Base-by-base conservation (phyloP, 2,113 vertebrate genomes). In the Dasyornis broadbenti region DNA sequence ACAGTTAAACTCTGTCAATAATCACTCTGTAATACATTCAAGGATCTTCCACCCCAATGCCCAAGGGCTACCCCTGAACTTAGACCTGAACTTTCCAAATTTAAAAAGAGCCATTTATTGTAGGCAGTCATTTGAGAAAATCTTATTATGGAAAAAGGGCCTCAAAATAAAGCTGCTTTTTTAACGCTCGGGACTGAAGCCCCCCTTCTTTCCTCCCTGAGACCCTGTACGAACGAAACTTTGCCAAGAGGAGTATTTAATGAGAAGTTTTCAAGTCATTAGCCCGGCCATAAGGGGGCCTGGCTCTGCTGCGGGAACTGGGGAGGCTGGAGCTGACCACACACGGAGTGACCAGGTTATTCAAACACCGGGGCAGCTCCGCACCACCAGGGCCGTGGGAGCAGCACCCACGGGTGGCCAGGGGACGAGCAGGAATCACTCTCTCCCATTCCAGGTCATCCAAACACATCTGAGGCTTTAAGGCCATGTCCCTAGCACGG, bases 1-100 rank as follows among this genome's bases (percentile, higher is more conserved):
- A 76, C 92, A 81, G 54, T 90, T 93, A 95, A 94, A 95, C 60
- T 92, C 85, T 95, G 71, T 78, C 95, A 96, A 96, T 91, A 97
- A 96, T 90, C 71, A 72, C 64, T 76, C 57, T n/a, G 60, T 52
- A 84, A 82, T 45, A 93, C 6, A 53, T 79, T 82, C 63, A 85
- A 91, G 47, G 76, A 68, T 82, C 69, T 94, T 86, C 57, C 47
- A 50, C 72, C 30, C 63, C 61, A 80, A 65, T 69, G 86, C 87
- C 82, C 9, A 35, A 91, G 85, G 84, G 87, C 83, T 73, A 89
- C 49, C 88, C 65, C 76, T 79, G 81, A 95, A 90, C 40, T 49
- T 61, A 96, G 60, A 72, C 94, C 37, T 80, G 65, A 83, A 88
- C 28, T 69, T 89, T 54, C 68, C 86, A 76, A 95, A 95, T 96